phyloP scores from a whole-genome alignment of 1,140 invertebrate genomes.

The Pseudomyrmex pallidus region DNA sequence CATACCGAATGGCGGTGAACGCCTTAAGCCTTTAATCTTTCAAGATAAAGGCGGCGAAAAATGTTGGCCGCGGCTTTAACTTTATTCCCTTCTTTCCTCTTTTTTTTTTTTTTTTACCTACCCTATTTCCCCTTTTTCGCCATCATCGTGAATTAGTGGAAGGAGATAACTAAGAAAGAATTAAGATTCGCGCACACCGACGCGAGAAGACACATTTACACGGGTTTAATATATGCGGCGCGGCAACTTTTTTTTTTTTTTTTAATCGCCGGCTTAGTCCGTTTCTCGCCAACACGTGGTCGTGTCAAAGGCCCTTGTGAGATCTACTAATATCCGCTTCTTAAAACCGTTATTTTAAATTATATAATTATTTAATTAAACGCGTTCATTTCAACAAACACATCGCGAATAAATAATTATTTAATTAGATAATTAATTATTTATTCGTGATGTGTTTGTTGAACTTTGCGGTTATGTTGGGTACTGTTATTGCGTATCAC shows the following conservation, averaged over 20 bases:
- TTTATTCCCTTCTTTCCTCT: constrained; percentile 55
- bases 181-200: constrained; percentile 79
- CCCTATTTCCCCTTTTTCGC: constrained; percentile 12
- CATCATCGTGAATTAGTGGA: constrained; percentile 77
- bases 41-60: constrained; percentile 80
- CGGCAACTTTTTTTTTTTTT: constrained; percentile 59
- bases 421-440: no score
- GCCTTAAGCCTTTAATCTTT: constrained; percentile 81
- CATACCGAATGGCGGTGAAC: constrained; percentile 61
- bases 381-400: no score
- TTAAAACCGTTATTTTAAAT: no score
- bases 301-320: background rate
- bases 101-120: background rate
- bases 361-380: no score
- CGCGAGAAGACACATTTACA: constrained; percentile 45
- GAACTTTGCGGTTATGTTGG: no score
- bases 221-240: constrained; percentile 78
- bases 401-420: no score
- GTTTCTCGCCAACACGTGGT: constrained; percentile 74
- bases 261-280: constrained; percentile 77
- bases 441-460: no score
- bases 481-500: no score
- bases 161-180: constrained; percentile 83
- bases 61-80: constrained; percentile 72
- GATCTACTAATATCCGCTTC: no score